Evolutionary conservation across 2,888 invertebrate species (phyloP), one percentile per base, ranked within the genome.

Genomic region (Neuroscelio doddi): DNA sequence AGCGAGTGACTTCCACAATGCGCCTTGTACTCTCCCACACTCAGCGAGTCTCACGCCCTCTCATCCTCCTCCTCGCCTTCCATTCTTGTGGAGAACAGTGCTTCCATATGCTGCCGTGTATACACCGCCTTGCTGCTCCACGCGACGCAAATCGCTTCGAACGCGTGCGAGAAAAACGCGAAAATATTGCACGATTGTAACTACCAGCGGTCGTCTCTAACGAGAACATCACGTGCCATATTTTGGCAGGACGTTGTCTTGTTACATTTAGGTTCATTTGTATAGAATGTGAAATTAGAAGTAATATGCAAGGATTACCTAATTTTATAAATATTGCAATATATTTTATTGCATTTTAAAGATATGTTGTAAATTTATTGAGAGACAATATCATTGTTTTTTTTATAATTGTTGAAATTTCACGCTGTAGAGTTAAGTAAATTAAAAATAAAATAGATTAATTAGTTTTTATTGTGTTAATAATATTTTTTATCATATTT

Each of bases 1-100:
- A 71, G 64, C 56, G 68, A 64, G 59, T 71, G 71, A 74, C 77
- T 76, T 80, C 75, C 71, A 80, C 79, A 80, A 81, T 80, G 79
- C 76, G 78, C 77, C 78, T 81, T 80, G 83, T 81, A 83, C 82
- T 80, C 83, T 84, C 84, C 84, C 84, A 84, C 84, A 84, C 82
- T 84, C 84, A 72, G 70, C 75, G 78, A 78, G 77, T 84, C 83
- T 83, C 83, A 83, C 83, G 83, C 84, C 83, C 84, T 83, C 83
- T 80, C 83, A 82, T 83, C 83, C 83, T 83, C 76, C 79, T 69
- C 69, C 68, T 59, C 70, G 64, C 63, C 68, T 66, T 65, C 53
- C 63, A 45, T 44, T 30, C 42, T 49, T 41, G 51, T 66, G 61
- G 59, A 53, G 42, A 36, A 42, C 36, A 9, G 14, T 17, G 10